phyloP scores from a whole-genome alignment of 2,888 invertebrate genomes.

The Pristionchus japonicus region DNA sequence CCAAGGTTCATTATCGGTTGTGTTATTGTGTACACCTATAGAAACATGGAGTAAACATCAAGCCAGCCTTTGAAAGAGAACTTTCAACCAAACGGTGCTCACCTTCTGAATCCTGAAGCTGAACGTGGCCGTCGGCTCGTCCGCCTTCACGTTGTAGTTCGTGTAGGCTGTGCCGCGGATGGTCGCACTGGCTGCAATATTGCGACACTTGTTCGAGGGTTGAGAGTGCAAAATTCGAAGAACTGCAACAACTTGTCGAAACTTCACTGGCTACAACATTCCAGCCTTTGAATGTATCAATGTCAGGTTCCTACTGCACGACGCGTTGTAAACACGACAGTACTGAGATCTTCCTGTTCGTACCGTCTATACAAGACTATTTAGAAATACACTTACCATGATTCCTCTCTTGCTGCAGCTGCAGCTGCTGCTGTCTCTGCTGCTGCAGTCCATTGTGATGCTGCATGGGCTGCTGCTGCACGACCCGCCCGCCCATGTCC shows the following conservation, averaged over 20 bases:
- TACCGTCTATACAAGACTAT: too few relatives aligned
- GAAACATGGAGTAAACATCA: too few relatives aligned
- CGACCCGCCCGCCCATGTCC: constrained; percentile 56
- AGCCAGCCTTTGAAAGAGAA: too few relatives aligned
- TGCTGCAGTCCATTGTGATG: background rate
- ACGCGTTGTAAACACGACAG: too few relatives aligned
- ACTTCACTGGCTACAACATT: too few relatives aligned
- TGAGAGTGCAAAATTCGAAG: background rate
- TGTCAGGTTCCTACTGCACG: too few relatives aligned
- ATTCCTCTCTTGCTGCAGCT: background rate
- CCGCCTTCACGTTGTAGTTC: background rate
- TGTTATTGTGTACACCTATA: too few relatives aligned
- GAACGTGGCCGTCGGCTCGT: constrained; percentile 39
- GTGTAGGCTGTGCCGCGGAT: constrained; percentile 3
- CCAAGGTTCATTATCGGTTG: too few relatives aligned
- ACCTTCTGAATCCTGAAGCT: constrained; percentile 40
- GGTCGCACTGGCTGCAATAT: background rate
- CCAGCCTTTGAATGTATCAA: too few relatives aligned
- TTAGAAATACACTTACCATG: background rate
- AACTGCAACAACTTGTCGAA: too few relatives aligned
- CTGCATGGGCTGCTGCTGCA: constrained; percentile 47
- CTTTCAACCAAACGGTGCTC: too few relatives aligned
- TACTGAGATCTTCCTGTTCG: too few relatives aligned
- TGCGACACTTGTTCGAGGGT: background rate
- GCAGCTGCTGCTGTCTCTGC: constrained; percentile 34